These are phyloP conservation scores for Campoletis sonorensis DNA, from an alignment of 1,140 invertebrate genomes.

Conservation along the genomic window DNA sequence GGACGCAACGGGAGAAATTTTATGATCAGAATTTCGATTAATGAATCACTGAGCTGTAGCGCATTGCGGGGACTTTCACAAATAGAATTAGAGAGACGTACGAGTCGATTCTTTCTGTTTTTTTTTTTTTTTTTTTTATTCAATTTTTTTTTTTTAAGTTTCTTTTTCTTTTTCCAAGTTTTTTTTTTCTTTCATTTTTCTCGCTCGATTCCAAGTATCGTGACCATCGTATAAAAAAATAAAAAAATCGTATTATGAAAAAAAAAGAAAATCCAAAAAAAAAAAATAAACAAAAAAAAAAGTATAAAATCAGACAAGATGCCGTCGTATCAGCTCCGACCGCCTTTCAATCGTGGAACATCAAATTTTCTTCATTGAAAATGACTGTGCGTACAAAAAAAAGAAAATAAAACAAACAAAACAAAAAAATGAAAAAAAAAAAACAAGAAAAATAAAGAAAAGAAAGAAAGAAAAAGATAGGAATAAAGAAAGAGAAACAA, in stretches of 20 bases:
- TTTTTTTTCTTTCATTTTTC: constrained; percentile 32
- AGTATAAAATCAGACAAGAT: too few relatives aligned
- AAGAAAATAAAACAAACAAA: constrained; percentile 56
- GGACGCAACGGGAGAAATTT: constrained; percentile 55
- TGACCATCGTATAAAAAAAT: constrained; percentile 35
- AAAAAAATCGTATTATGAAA: constrained; percentile 14
- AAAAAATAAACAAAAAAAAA: too few relatives aligned
- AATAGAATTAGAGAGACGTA: constrained; percentile 45
- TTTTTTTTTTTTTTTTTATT: constrained; percentile 32
- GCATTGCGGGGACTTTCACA: constrained; percentile 44
- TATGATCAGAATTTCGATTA: constrained; percentile 58
- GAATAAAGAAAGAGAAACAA: constrained; percentile 79
- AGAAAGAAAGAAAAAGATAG: too few relatives aligned
- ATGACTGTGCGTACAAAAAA: constrained; percentile 90
- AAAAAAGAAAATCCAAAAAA: too few relatives aligned
- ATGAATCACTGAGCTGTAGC: constrained; percentile 53
- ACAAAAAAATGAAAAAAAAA: too few relatives aligned
- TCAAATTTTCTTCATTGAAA: constrained; percentile 76
- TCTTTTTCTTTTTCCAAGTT: background rate
- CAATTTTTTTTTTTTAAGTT: constrained; percentile 12
- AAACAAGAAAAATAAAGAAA: background rate
- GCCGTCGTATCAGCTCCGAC: constrained; percentile 45
- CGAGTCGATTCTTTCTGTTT: constrained; percentile 40
- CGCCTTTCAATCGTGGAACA: constrained; percentile 55
- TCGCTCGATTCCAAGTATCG: constrained; percentile 39